Evolutionary conservation across 2,113 vertebrate species (phyloP), one percentile per base, ranked within the genome.

Genomic region (Corythoichthys intestinalis): DNA sequence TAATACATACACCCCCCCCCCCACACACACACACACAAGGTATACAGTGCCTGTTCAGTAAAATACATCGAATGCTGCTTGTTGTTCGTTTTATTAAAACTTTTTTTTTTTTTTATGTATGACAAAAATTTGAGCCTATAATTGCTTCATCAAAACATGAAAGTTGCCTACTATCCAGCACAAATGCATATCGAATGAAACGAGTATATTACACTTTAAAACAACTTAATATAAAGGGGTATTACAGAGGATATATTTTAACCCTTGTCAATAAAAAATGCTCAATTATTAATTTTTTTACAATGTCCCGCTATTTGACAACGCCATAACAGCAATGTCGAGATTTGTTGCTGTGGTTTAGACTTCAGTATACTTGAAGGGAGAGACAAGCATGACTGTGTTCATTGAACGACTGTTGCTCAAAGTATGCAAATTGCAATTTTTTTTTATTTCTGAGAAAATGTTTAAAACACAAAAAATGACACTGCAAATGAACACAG

Each of bases 51-150:
- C 12, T 6, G 35, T 20, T 2, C 0, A 53, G 64, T 35, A 73
- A 66, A 69, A 69, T 20, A 79, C 62, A 71, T 63, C 74, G 17
- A 34, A 54, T 2, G 13, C 0, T 13, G 3, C 35, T 60, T 74
- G 82, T 63, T 70, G 6, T 62, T 77, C 4, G 63, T 89, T 91
- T 92, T 91, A 91, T 89, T 91, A 91, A 83, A 91, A 91, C 81
- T 39, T 76, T 82, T 88, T 74, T 71, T 71, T 87, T 84, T 85
- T 71, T 80, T 83, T 84, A 83, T 71, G 86, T 80, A 87, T 83
- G 78, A 92, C 82, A 91, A 85, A 79, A 64, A 54, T 37, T 44
- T 65, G 81, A 83, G 17, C 11, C 81, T 86, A 84, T 67, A 28
- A 34, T 68, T 52, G 38, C 65, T 66, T 73, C 4, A 82, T 85